A percentile compares a stretch with the other conserved stretches of the same genome.
These are phyloP conservation scores for Dinomys branickii DNA, from an alignment of 2,113 vertebrate genomes.

Conservation along the genomic window DNA sequence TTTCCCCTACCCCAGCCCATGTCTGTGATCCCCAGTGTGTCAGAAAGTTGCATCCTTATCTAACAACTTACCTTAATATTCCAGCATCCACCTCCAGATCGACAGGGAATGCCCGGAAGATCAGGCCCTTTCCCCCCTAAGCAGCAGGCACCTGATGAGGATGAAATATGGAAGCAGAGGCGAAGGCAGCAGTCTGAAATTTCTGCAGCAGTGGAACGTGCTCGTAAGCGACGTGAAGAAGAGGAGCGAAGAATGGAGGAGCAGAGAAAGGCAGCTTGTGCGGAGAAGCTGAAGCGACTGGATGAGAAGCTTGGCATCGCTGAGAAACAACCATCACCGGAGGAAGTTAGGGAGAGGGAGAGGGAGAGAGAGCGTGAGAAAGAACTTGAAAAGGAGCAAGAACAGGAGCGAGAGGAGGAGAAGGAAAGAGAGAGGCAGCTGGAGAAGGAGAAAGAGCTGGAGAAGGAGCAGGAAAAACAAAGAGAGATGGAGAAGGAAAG, in stretches of 20 bases:
- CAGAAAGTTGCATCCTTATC: not conserved
- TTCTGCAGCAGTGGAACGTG: slow-evolving; percentile 96
- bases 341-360: slow-evolving; percentile 84
- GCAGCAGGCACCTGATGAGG: slow-evolving; percentile 90
- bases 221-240: slow-evolving; percentile 95
- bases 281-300: slow-evolving; percentile 96
- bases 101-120: slow-evolving; percentile 85
- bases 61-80: slow-evolving; percentile 62
- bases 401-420: slow-evolving; percentile 66
- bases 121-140: slow-evolving; percentile 85
- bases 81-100: slow-evolving; percentile 88
- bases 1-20: not conserved
- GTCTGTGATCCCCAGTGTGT: not conserved
- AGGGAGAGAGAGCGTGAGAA: slow-evolving; percentile 75
- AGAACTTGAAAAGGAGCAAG: slow-evolving; percentile 74
- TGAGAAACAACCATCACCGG: slow-evolving; percentile 86
- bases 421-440: slow-evolving; percentile 66
- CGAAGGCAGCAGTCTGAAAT: slow-evolving; percentile 94
- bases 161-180: slow-evolving; percentile 98
- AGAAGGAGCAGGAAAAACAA: slow-evolving; percentile 77
- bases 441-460: slow-evolving; percentile 70
- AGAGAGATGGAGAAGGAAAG: slow-evolving; percentile 70
- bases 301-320: slow-evolving; percentile 95
- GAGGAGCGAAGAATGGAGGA: slow-evolving; percentile 99
- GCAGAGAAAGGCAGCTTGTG: slow-evolving; percentile 97